Evolutionary conservation across 1,140 invertebrate genomes (phyloP), one percentile per base, ranked within the genome.

Genomic region (Cherax quadricarinatus): DNA sequence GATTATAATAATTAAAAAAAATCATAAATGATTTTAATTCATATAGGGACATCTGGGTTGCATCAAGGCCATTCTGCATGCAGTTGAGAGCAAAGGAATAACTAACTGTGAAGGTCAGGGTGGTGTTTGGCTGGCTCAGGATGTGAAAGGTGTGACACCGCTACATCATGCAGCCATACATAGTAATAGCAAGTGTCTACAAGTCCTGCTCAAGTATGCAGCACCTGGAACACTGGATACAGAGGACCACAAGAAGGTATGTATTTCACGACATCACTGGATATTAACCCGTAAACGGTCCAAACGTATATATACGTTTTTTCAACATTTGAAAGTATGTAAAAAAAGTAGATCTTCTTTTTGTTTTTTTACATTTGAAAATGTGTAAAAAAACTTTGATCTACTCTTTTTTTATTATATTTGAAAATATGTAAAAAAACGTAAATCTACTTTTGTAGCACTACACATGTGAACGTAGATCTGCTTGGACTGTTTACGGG

Each of bases 181-280:
- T 48, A 81, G 49, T 30, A 91, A 91, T 48, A 75, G 82, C 57
- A 91, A 91, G 24, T 87, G 85, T 70, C 84, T 91, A 18, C 90
- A 91, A 53, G 90, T 84, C 4, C 57, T 91, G n/a, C 75, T 91
- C 21, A 91, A 91, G 80, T 86, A 91, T 66, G 70, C 83, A 18
- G 84, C 85, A 30, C 82, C 90, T 53, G 90, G 90, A 53, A 91
- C 90, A 49, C 51, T 91, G n/a, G 90, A 91, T 24, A 86, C 90
- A 86, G 84, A 79, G 24, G 90, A 91, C 70, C 90, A 91, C 78
- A 91, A 91, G 81, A 91, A 91, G 90, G 90, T 91, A 79, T 7
- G 0, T 60, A 70, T 24, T 57, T 41, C 30, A 57, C 14, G 6
- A 5, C 14, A 57, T 57, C 14, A 57, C 14, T 10, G 9, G 6